Evolutionary conservation across 2,888 invertebrate species (phyloP), one percentile per base, ranked within the genome.

Genomic region (Drosophila colorata): DNA sequence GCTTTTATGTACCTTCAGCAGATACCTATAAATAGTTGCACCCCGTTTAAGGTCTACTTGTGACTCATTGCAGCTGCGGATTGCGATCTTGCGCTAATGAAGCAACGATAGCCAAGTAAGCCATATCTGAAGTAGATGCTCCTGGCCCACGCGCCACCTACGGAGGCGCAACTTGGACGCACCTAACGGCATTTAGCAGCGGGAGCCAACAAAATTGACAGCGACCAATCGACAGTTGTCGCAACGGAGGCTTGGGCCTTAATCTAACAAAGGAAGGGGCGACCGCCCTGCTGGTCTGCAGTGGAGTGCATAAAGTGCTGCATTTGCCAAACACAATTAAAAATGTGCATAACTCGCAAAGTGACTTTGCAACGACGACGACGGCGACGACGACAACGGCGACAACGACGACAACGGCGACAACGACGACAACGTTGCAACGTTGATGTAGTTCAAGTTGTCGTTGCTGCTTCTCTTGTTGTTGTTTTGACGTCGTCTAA

Each of bases 271-370:
- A 13, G 11, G 20, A n/a, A 33, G 33, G 18, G 6, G 20, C 38
- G 47, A 31, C 46, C 28, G 43, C 69, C 65, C 74, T 51, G 43
- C 40, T 57, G 57, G 47, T 49, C 56, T 47, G 23, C 53, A 60
- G 78, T 80, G 63, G 68, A 82, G 69, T 71, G 81, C 69, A 55
- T 57, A 41, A 53, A 43, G 61, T 59, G 69, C 70, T 67, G 69
- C 79, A 68, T 80, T 80, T 80, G 78, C 74, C 85, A 74, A 83
- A 83, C 82, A 82, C 85, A 83, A 83, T 85, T 82, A 82, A 85
- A 80, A 85, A 82, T 85, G 83, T 85, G 78, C 78, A 84, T 80
- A 85, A 65, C 82, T 82, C 68, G 58, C 53, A 53, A 58, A 73
- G 72, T 44, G 60, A 60, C 71, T 65, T 41, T 43, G 61, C 60